Percentiles rank a stretch among this genome's conserved stretches.
Evolutionary conservation across 1,140 invertebrate species (phyloP).

Genomic region (Pogonognathellus flavescens): DNA sequence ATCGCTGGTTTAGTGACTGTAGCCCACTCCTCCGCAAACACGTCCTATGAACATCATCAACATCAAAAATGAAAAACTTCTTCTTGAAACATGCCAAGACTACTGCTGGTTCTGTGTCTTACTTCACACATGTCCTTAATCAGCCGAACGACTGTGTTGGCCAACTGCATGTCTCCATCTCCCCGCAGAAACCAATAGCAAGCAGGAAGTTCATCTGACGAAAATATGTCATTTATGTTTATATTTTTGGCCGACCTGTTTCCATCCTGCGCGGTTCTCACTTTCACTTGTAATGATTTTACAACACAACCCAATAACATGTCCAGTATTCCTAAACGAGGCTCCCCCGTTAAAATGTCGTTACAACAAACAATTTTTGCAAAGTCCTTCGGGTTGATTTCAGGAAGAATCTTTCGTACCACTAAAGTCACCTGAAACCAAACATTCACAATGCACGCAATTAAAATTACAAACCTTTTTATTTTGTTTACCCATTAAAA

Average conservation of each 20-base stretch:
- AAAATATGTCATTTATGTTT: constrained; percentile 60
- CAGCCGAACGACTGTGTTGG: constrained; percentile 88
- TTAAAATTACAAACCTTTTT: no score
- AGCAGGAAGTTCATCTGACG: constrained; percentile 52
- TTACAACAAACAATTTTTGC: constrained; percentile 77
- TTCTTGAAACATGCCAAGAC: background rate
- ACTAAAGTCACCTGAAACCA: constrained; percentile 79
- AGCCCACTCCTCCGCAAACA: constrained; percentile 88
- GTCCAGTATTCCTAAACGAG: constrained; percentile 77
- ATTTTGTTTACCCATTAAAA: no score
- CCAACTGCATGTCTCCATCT: constrained; percentile 74
- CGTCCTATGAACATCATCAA: constrained; percentile 78
- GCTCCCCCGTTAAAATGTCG: constrained; percentile 70
- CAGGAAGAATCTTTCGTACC: constrained; percentile 85
- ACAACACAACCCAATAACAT: constrained; percentile 89
- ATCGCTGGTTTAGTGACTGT: constrained; percentile 90
- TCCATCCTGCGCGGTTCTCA: constrained; percentile 69
- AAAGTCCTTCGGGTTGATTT: constrained; percentile 80
- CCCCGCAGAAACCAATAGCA: constrained; percentile 65
- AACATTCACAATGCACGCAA: no score
- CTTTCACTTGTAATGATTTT: constrained; percentile 88
- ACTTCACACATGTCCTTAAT: constrained; percentile 93
- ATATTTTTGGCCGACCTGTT: constrained; percentile 63
- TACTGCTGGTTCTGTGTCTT: constrained; percentile 69
- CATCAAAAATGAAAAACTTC: no score